Evolutionary conservation across 2,113 vertebrate genomes (phyloP).

Genomic region (Nothoprocta pentlandii): DNA sequence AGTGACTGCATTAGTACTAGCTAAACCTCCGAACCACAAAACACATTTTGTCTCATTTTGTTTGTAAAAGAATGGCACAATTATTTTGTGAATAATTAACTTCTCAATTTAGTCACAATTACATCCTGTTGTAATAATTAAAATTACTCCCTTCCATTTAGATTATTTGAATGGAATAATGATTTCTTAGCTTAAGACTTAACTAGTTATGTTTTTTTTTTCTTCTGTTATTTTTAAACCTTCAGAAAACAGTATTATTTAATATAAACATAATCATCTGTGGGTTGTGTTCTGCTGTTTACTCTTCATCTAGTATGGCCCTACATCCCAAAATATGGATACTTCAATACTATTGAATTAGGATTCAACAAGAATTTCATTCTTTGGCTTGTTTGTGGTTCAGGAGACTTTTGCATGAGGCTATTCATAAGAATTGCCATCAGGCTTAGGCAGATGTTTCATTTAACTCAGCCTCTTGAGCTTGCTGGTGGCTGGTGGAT

Average conservation of each 20-base stretch:
- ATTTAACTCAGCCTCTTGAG: not conserved
- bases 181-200: conserved; percentile 59
- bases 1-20: conserved; percentile 58
- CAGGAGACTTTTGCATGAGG: not conserved
- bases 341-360: fast-evolving
- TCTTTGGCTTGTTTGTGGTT: not conserved
- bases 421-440: not conserved
- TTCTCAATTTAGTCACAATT: conserved; percentile 73
- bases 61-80: conserved; percentile 67
- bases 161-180: conserved; percentile 62
- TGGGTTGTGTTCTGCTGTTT: not conserved
- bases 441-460: not conserved
- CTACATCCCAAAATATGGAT: not conserved
- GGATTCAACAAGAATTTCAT: not conserved
- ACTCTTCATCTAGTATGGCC: not conserved
- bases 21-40: conserved; percentile 64
- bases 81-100: conserved; percentile 77
- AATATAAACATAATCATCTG: conserved; percentile 1
- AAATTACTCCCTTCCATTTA: conserved; percentile 60
- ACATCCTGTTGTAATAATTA: conserved; percentile 69
- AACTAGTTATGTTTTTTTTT: conserved; percentile 44
- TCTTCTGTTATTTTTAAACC: not conserved
- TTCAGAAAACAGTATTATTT: conserved; percentile 43
- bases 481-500: not conserved
- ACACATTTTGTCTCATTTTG: conserved; percentile 67